Evolutionary conservation across 2,797 vertebrate genomes (phyloP).

Genomic region (Acanthornis magna): DNA sequence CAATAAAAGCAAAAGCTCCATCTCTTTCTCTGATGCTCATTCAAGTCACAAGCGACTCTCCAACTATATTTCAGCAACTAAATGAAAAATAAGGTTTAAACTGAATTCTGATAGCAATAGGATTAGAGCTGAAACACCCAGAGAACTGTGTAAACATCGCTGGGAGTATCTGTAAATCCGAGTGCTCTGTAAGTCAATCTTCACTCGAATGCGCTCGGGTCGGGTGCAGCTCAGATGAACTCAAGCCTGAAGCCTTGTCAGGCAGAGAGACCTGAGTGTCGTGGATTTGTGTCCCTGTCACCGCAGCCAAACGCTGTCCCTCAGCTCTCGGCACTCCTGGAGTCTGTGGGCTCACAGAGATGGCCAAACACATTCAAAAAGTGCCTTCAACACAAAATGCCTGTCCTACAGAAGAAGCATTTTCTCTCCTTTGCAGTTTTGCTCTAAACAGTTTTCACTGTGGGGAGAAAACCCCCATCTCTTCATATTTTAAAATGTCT

Average conservation of each 20-base stretch:
- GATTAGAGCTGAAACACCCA: conserved; percentile 48
- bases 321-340: not conserved
- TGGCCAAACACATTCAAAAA: not conserved
- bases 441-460: not conserved
- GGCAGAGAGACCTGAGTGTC: not conserved
- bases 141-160: conserved; percentile 57
- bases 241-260: conserved; percentile 13
- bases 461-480: no score
- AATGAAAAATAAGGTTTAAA: conserved; percentile 60
- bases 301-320: not conserved
- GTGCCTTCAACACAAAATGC: not conserved
- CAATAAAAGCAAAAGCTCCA: not conserved
- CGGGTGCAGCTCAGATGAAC: not conserved
- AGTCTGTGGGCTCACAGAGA: not conserved
- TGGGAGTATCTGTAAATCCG: conserved; percentile 27
- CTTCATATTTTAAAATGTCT: not conserved
- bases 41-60: conserved; percentile 23
- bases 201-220: not conserved
- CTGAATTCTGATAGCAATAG: conserved; percentile 48
- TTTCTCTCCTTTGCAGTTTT: not conserved
- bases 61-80: conserved; percentile 49
- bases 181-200: conserved; percentile 61
- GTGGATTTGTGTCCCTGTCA: not conserved
- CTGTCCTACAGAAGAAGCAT: not conserved
- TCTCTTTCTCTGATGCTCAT: not conserved